phyloP scores from a whole-genome alignment of 2,888 invertebrate genomes.

The Limulus polyphemus region DNA sequence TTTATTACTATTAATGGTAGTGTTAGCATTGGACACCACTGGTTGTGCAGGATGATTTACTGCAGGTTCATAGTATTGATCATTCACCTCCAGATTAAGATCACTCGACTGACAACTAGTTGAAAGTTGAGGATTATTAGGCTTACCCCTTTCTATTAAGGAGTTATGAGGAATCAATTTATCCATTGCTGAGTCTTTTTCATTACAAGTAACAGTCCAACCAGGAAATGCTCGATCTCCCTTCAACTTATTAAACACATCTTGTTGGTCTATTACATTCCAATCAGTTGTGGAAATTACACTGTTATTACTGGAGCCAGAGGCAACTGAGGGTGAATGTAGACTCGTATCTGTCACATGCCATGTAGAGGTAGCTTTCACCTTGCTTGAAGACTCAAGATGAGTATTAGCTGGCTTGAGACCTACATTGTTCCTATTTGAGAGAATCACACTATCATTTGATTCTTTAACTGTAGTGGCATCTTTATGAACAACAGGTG shows the following conservation, averaged over 20 bases:
- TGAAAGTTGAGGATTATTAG: not conserved
- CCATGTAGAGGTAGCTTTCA: slow-evolving; percentile 34
- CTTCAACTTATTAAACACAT: slow-evolving; percentile 12
- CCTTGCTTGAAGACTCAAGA: slow-evolving; percentile 12
- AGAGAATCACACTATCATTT: not conserved
- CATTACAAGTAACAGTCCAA: slow-evolving; percentile 25
- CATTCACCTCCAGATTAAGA: no score
- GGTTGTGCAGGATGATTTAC: no score
- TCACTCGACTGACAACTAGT: no score
- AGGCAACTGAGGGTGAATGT: slow-evolving; percentile 33
- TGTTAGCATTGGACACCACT: no score
- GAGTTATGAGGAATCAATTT: not conserved
- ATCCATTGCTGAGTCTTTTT: not conserved
- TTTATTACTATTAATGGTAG: no score
- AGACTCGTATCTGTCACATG: slow-evolving; percentile 31
- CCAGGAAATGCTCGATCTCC: slow-evolving; percentile 25
- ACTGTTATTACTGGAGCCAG: slow-evolving; percentile 33
- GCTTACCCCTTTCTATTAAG: not conserved
- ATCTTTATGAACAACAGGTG: not conserved
- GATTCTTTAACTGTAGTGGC: not conserved
- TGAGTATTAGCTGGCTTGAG: not conserved
- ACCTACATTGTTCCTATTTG: not conserved
- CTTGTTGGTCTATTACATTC: slow-evolving; percentile 30
- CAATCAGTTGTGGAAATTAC: slow-evolving; percentile 37
- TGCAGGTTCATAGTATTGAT: no score